Evolutionary conservation across 2,888 invertebrate genomes (phyloP).

Genomic region (Gryllus longicercus): DNA sequence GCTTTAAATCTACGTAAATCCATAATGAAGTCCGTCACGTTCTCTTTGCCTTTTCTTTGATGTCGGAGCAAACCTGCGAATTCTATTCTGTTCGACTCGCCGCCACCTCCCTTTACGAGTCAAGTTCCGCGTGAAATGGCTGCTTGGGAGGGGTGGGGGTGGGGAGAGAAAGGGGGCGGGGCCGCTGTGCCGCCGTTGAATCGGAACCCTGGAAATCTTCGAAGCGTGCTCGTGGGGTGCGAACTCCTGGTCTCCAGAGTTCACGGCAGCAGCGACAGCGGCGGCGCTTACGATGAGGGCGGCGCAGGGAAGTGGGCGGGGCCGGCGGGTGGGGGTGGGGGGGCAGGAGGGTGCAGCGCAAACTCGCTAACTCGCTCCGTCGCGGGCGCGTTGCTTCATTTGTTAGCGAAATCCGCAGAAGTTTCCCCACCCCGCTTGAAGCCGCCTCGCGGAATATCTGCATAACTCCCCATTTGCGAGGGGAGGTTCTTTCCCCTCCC

Average conservation of each 20-base stretch:
- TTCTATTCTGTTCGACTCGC: too few species aligned
- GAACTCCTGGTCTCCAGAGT: not conserved
- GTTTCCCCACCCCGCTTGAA: not conserved
- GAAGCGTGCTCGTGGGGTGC: not conserved
- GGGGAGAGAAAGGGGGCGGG: not conserved
- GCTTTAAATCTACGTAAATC: too few species aligned
- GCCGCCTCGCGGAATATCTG: not conserved
- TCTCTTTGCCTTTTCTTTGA: too few species aligned
- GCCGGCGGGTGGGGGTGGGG: not conserved
- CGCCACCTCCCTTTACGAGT: too few species aligned
- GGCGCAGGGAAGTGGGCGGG: too few species aligned
- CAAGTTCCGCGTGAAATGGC: too few species aligned
- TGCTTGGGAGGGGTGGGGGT: too few species aligned
- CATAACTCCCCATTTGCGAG: conserved; percentile 17
- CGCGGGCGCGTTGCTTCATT: conserved; percentile 17
- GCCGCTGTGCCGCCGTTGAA: not conserved
- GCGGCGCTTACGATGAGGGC: not conserved
- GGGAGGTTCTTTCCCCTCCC: not conserved
- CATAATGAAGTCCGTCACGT: too few species aligned
- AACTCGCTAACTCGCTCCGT: conserved; percentile 17
- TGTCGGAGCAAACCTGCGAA: too few species aligned
- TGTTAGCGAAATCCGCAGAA: conserved; percentile 17
- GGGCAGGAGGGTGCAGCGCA: not conserved
- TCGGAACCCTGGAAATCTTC: not conserved
- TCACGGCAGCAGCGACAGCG: not conserved